Base-by-base conservation (phyloP, 2,113 vertebrate species). In the Orycteropus afer region DNA sequence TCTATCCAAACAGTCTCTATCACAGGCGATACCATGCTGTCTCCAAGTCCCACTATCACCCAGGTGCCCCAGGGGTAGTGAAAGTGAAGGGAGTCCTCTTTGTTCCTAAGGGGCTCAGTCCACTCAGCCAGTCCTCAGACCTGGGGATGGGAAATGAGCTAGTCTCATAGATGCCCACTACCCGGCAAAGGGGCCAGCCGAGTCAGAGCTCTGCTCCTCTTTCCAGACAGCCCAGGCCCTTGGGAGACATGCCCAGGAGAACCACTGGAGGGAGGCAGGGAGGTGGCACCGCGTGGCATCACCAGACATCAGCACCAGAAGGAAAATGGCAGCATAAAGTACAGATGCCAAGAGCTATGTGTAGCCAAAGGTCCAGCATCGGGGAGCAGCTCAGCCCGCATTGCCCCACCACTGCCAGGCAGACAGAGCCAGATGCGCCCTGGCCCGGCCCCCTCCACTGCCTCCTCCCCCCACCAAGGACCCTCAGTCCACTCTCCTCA, bases 261-360 rank as follows among this genome's bases (percentile, higher is more conserved):
- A 87, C 95, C 97, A 79, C 97, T 97, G 97, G 97, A 93, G 97
- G 97, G 97, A 97, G 94, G 96, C 95, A 97, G 96, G 97, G 97
- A 97, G 96, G 95, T 93, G 94, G 96, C 94, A 94, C 95, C 93
- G 89, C 86, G n/a, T 96, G 96, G 97, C 96, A 95, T 93, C 95
- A 49, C 95, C 96, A 96, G 90, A 95, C 96, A 96, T 91, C 95
- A 90, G 96, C 94, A 91, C 97, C 92, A 55, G 77, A 90, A 97
- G 92, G 86, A 98, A 97, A 92, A 96, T 97, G 96, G 97, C 96
- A 98, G 94, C 94, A 55, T 45, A 40, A 90, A 95, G 91, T 47
- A 90, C 81, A 71, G 96, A 93, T 85, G 95, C 96, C 96, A 95
- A 87, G 90, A 96, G 69, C 95, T 59, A 82, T 47, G 73, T 73